Conservation (phyloP, 2,797 vertebrate species). For the Gymnoscopelus braueri region DNA sequence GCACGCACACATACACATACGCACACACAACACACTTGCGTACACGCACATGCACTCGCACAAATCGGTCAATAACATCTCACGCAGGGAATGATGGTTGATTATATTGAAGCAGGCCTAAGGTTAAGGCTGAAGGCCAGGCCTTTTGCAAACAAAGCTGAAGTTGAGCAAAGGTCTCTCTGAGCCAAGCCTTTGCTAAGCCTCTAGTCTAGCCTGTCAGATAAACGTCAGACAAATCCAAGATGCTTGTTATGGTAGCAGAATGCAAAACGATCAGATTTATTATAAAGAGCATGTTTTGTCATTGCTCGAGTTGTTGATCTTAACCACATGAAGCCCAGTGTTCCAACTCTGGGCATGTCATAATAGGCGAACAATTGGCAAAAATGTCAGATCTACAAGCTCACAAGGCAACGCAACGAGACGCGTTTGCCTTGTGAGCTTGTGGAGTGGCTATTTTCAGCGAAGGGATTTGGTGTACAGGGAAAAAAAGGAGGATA, state of each 20-base stretch:
- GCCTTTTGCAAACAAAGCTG: constrained; percentile 44
- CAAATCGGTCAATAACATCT: constrained; percentile 71
- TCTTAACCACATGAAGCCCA: too few relatives aligned
- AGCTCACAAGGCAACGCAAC: too few relatives aligned
- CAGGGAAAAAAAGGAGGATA: too few relatives aligned
- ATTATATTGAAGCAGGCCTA: constrained; percentile 55
- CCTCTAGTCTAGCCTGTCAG: constrained; percentile 5
- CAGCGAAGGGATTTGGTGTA: too few relatives aligned
- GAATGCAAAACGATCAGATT: not conserved
- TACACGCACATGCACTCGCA: constrained; percentile 21
- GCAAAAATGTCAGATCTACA: too few relatives aligned
- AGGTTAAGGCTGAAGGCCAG: constrained; percentile 47
- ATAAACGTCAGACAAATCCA: not conserved
- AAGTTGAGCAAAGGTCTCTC: constrained; percentile 25
- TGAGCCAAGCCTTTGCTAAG: not conserved
- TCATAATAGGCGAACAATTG: too few relatives aligned
- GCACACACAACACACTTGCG: not conserved
- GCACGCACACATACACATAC: not conserved
- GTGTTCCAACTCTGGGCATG: too few relatives aligned
- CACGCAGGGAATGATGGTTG: constrained; percentile 59
- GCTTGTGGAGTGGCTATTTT: too few relatives aligned
- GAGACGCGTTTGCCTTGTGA: too few relatives aligned
- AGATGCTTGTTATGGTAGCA: too few relatives aligned
- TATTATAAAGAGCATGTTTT: not conserved
- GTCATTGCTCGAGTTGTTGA: too few relatives aligned